Conservation (phyloP, 2,797 vertebrate genomes). For the Varecia variegata region DNA sequence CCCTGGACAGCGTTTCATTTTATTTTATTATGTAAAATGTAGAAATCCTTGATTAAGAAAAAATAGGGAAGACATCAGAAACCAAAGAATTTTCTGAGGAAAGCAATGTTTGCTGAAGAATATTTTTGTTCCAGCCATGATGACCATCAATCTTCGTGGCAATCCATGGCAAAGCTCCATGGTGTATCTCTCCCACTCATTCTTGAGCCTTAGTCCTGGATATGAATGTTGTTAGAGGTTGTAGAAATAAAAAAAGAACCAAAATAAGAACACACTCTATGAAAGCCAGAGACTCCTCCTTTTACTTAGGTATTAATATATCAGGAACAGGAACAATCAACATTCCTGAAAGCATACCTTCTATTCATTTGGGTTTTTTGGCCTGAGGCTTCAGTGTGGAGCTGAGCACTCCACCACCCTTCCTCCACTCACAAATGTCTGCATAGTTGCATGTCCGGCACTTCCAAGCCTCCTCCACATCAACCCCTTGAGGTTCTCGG, state of each 20-base stretch:
- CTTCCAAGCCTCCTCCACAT: constrained; percentile 88
- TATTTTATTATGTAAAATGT: constrained; percentile 51
- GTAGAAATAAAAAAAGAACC: constrained; percentile 14
- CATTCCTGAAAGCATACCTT: not conserved
- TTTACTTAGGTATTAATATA: not conserved
- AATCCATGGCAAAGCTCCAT: not conserved
- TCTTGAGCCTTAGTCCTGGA: not conserved
- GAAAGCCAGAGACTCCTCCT: not conserved
- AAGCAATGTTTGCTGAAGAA: not conserved
- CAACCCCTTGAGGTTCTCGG: constrained; percentile 85
- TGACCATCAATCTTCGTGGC: not conserved
- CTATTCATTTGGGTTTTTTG: constrained; percentile 47
- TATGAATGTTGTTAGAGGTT: not conserved
- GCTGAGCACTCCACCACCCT: not conserved
- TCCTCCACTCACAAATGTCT: constrained; percentile 84
- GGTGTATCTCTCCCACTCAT: not conserved
- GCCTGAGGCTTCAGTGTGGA: not conserved
- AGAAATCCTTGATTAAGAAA: constrained; percentile 54
- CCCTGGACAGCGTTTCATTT: constrained; percentile 33
- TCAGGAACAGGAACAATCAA: not conserved
- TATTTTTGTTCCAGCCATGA: not conserved
- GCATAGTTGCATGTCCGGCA: constrained; percentile 82
- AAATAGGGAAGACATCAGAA: constrained; percentile 21
- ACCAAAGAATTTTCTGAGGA: constrained; percentile 20
- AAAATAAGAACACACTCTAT: not conserved